Conservation (phyloP, 2,113 vertebrate species). For the Epinephelus moara region DNA sequence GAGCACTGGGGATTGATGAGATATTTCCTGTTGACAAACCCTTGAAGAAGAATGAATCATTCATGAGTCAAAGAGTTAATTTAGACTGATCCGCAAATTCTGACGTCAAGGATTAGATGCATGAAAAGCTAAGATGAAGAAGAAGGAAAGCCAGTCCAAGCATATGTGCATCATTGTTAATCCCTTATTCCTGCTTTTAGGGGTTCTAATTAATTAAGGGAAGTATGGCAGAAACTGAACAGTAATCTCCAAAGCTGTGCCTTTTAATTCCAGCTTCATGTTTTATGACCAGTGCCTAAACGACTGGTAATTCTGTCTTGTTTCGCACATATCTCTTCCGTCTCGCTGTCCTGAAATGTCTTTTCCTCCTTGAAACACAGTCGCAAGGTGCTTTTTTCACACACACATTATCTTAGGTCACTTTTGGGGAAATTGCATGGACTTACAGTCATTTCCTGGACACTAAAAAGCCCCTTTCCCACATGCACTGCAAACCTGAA, state of each 20-base stretch:
- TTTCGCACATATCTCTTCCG: slow-evolving; percentile 23
- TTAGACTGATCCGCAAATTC: slow-evolving; percentile 61
- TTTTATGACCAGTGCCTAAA: slow-evolving; percentile 69
- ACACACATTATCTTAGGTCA: not conserved
- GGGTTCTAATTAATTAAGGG: slow-evolving; percentile 77
- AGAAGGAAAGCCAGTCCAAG: slow-evolving; percentile 45
- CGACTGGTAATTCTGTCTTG: slow-evolving; percentile 50
- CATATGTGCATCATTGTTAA: slow-evolving; percentile 55
- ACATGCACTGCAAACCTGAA: too few species aligned
- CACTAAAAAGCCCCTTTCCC: too few species aligned
- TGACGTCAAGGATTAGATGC: slow-evolving; percentile 66
- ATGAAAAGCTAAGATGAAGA: slow-evolving; percentile 54
- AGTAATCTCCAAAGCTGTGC: slow-evolving; percentile 71
- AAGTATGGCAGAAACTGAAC: slow-evolving; percentile 63
- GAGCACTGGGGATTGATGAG: slow-evolving; percentile 47
- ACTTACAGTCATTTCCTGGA: not conserved
- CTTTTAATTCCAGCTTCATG: slow-evolving; percentile 70
- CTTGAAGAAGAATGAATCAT: slow-evolving; percentile 49
- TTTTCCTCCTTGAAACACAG: slow-evolving; percentile 13
- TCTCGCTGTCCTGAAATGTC: slow-evolving; percentile 21
- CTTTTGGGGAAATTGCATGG: too few species aligned
- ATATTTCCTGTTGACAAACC: slow-evolving; percentile 59
- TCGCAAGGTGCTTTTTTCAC: not conserved
- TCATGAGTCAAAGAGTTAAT: slow-evolving; percentile 68
- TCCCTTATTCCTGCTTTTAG: slow-evolving; percentile 59